Percentiles rank a stretch among this genome's conserved stretches.
Evolutionary conservation across 2,797 vertebrate species (phyloP).

Genomic region (Naso thynnoides): DNA sequence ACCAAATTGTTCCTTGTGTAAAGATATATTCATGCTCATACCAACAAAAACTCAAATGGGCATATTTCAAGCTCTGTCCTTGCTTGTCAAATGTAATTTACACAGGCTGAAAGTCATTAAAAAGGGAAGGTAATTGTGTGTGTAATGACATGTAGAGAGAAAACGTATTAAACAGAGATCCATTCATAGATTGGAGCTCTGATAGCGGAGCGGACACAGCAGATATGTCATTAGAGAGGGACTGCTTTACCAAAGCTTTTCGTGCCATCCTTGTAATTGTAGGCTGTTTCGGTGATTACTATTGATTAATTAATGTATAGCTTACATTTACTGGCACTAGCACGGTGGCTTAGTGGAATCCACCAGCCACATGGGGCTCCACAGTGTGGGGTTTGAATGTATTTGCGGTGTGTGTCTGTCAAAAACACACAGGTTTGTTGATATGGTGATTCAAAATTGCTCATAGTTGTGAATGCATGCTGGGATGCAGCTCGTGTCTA

Average conservation of each 20-base stretch:
- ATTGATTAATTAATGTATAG: conserved; percentile 40
- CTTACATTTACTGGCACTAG: conserved; percentile 26
- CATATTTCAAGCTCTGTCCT: conserved; percentile 18
- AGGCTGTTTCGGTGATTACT: conserved; percentile 25
- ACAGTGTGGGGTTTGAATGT: background rate
- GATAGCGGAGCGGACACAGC: conserved; percentile 28
- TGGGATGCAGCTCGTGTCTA: background rate
- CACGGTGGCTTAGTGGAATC: conserved; percentile 6
- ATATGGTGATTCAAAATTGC: too few species aligned
- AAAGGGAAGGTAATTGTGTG: conserved; percentile 55
- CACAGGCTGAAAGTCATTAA: conserved; percentile 29
- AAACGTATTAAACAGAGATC: conserved; percentile 18
- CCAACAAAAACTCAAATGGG: conserved; percentile 9
- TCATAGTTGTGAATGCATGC: background rate
- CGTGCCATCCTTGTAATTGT: conserved; percentile 22
- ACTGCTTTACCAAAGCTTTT: conserved; percentile 9
- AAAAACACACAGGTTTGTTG: too few species aligned
- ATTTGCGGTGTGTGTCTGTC: background rate
- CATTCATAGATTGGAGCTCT: conserved; percentile 16
- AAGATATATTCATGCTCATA: conserved; percentile 4
- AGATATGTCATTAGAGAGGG: conserved; percentile 40
- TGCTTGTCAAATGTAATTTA: conserved; percentile 35
- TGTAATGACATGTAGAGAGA: conserved; percentile 50
- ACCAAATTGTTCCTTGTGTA: background rate
- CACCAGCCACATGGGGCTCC: background rate